Evolutionary conservation across 92 coral and sea anemone species (phyloP).

Genomic region (Umimayanthus chanpuru): DNA sequence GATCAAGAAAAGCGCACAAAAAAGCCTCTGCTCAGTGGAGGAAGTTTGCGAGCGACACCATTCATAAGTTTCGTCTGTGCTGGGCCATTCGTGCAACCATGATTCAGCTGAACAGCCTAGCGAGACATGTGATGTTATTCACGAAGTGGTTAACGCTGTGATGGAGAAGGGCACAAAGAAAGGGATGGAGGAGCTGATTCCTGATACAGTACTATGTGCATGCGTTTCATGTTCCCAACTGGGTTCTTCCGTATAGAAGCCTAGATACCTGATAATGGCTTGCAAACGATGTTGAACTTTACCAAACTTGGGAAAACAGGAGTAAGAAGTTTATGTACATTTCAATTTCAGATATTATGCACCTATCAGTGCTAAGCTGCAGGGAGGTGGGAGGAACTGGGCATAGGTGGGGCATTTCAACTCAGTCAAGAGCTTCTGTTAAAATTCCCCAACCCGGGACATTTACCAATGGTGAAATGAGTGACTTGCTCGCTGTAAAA

Average conservation of each 20-base stretch:
- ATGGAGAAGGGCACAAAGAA: background rate
- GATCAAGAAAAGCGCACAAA: background rate
- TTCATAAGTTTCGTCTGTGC: background rate
- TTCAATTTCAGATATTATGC: too few relatives aligned
- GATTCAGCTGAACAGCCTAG: background rate
- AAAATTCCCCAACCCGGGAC: too few relatives aligned
- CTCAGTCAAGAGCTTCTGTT: too few relatives aligned
- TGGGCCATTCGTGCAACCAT: conserved; percentile 7
- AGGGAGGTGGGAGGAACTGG: too few relatives aligned
- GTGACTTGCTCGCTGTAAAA: too few relatives aligned
- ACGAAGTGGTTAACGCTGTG: background rate
- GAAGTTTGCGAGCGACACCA: background rate
- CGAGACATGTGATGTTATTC: background rate
- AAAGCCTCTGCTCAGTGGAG: background rate
- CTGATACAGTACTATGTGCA: background rate
- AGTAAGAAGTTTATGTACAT: background rate
- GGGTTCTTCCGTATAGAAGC: background rate
- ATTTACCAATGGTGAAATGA: too few relatives aligned
- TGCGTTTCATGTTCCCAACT: conserved; percentile 1
- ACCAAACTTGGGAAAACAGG: conserved; percentile 4
- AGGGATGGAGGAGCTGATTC: conserved; percentile 25
- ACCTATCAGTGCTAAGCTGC: too few relatives aligned
- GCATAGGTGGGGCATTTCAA: too few relatives aligned
- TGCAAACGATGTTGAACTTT: background rate
- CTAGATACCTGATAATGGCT: background rate